Base-by-base conservation (phyloP, 2,113 vertebrate species). In the Mohoua ochrocephala region DNA sequence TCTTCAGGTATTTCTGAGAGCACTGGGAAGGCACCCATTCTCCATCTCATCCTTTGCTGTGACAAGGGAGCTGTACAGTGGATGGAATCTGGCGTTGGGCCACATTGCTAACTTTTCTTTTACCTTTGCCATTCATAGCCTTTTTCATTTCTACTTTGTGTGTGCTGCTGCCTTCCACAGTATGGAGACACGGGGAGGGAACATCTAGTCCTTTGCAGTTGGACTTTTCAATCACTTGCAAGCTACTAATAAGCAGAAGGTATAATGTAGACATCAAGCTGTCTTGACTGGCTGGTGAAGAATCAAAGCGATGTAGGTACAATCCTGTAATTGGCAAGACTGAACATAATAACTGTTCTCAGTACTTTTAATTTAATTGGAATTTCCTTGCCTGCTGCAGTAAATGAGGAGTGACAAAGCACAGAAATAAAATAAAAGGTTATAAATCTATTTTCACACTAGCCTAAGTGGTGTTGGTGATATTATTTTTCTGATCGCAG, bases 261-360 rank as follows among this genome's bases (percentile, higher is more conserved):
- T 92, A 96, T 93, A 95, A 96, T 84, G 88, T 82, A 97, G 96
- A 93, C 91, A 96, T 96, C 96, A 97, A 97, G 96, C 96, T 97
- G 96, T 96, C 96, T 93, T 96, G 92, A 92, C 93, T 95, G 96
- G 89, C 96, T 95, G 91, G 60, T 93, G 83, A 81, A 64, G 92
- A 96, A 96, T 96, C 91, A 96, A 96, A 96, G 96, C 11, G 2
- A 57, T 76, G 93, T 75, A 92, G 93, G 91, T 95, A 94, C 65
- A 91, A 96, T 96, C 80, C 91, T 65, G 91, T 97, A 97, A 96
- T 96, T 96, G 96, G 92, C 95, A 94, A 92, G 92, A 96, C 92
- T 87, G 92, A 93, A 91, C 88, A 87, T 96, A 97, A 96, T 94
- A 97, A 96, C 88, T 93, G 89, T 65, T 96, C 96, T 93, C 96